A percentile compares a stretch with the other conserved stretches of the same genome.
Conservation (phyloP, 1,140 invertebrate species). For the Eriosoma lanigerum region DNA sequence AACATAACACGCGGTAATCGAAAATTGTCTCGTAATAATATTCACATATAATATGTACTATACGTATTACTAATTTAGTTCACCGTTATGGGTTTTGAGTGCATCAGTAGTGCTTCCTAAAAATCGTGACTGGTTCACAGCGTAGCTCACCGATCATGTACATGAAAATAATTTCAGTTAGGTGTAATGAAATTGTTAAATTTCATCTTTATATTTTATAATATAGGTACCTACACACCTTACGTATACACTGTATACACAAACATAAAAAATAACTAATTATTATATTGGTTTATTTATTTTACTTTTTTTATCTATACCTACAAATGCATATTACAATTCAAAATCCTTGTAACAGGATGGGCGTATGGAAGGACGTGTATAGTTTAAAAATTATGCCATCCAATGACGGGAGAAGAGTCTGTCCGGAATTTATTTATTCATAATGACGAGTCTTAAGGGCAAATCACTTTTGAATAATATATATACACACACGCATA, state of each 20-base stretch:
- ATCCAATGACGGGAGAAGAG: constrained; percentile 8
- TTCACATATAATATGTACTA: neutral
- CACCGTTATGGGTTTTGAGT: constrained; percentile 16
- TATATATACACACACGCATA: constrained; percentile 21
- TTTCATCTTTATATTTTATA: neutral
- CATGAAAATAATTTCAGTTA: neutral
- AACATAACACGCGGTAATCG: neutral
- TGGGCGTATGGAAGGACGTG: constrained; percentile 14
- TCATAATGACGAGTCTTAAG: constrained; percentile 35
- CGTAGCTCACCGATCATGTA: no score
- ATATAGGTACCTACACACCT: no score
- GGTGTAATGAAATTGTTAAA: neutral
- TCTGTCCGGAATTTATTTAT: constrained; percentile 1
- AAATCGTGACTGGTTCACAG: constrained; percentile 35
- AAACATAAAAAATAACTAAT: neutral
- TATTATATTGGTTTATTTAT: neutral
- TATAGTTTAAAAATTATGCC: constrained; percentile 39
- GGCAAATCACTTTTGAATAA: constrained; percentile 20
- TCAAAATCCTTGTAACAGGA: constrained; percentile 29
- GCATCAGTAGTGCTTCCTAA: constrained; percentile 25
- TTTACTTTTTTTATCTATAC: neutral
- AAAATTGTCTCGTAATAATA: constrained; percentile 20
- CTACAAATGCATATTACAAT: neutral
- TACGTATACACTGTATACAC: no score
- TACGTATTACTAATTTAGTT: constrained; percentile 27